Evolutionary conservation across 2,113 vertebrate genomes (phyloP).

Genomic region (Coturnix japonica): DNA sequence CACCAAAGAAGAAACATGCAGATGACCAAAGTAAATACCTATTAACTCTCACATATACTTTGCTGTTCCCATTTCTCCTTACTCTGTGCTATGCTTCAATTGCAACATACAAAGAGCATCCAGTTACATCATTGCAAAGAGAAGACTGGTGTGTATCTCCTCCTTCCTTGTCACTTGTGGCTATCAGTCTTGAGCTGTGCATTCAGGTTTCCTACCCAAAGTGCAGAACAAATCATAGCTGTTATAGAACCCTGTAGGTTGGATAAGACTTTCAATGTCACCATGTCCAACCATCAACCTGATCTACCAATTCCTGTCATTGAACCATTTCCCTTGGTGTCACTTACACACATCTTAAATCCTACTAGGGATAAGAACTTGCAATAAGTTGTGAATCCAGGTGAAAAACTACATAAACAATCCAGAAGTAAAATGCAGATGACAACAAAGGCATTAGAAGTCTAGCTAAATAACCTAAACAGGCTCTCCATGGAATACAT

Average conservation of each 20-base stretch:
- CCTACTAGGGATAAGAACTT: no score
- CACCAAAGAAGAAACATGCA: background rate
- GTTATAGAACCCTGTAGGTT: no score
- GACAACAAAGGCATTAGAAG: background rate
- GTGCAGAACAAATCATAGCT: background rate
- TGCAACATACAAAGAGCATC: background rate
- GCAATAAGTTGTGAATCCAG: background rate
- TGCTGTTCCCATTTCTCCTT: background rate
- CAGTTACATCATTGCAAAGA: background rate
- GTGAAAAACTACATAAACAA: background rate
- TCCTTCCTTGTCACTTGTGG: background rate
- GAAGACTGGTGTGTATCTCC: accelerated
- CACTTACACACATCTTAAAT: no score
- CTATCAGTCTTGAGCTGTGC: background rate
- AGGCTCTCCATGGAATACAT: background rate
- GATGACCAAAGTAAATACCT: background rate
- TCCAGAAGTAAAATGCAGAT: background rate
- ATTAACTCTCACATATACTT: accelerated
- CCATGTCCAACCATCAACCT: no score
- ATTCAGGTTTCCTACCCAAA: background rate
- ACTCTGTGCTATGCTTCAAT: background rate
- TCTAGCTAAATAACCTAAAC: background rate
- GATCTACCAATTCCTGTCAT: no score
- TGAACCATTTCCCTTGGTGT: no score
- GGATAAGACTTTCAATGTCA: no score